Percentiles rank a stretch among this genome's conserved stretches.
These are phyloP conservation scores for Drosophila parthenogenetica DNA, from an alignment of 2,888 invertebrate genomes.

Conservation along the genomic window DNA sequence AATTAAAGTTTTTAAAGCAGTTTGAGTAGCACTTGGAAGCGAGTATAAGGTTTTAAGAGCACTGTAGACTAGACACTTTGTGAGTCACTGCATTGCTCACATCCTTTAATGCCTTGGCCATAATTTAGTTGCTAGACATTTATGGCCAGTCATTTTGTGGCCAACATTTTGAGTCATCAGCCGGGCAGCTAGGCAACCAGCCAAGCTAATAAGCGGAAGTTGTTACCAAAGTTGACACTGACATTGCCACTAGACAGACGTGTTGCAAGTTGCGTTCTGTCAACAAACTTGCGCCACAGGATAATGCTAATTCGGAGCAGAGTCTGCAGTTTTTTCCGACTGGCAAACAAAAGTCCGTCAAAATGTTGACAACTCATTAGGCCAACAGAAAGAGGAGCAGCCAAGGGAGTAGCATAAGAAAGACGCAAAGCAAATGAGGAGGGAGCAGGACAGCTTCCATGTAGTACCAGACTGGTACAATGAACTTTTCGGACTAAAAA, in stretches of 20 bases:
- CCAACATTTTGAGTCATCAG: conserved; percentile 44
- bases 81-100: conserved; percentile 23
- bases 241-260: conserved; percentile 48
- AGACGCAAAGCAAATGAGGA: background rate
- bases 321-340: conserved; percentile 6
- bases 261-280: conserved; percentile 11
- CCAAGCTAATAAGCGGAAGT: conserved; percentile 19
- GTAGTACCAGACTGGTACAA: conserved; percentile 35
- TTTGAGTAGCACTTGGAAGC: conserved; percentile 1
- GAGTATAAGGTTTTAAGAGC: conserved; percentile 2
- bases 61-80: conserved; percentile 7
- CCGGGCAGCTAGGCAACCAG: no score
- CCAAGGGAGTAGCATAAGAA: background rate
- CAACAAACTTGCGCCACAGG: conserved; percentile 41
- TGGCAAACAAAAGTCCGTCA: conserved; percentile 53
- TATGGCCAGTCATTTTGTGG: conserved; percentile 30
- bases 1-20: no score
- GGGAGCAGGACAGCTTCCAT: conserved; percentile 12
- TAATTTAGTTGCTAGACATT: conserved; percentile 30
- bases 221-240: conserved; percentile 21
- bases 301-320: conserved; percentile 40
- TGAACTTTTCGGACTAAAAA: conserved; percentile 44
- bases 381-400: conserved; percentile 24
- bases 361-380: conserved; percentile 76
- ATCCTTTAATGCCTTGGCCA: conserved; percentile 33